Percentiles rank a stretch among this genome's conserved stretches.
Conservation (phyloP, 2,113 vertebrate species). For the Burhinus oedicnemus region DNA sequence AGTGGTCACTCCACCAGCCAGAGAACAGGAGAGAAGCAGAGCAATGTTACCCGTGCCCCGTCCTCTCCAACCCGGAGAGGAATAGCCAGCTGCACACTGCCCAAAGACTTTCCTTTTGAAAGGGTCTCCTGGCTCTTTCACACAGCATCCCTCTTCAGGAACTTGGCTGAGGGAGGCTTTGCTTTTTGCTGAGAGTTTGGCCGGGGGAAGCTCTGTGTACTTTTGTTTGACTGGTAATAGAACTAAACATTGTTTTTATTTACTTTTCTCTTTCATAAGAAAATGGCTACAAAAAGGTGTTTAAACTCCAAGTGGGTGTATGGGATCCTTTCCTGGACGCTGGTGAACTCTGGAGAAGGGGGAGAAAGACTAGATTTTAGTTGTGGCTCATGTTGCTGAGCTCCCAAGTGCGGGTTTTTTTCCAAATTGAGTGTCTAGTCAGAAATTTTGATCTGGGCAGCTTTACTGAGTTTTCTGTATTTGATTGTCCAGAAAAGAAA, state of each 20-base stretch:
- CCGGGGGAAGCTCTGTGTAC: neutral
- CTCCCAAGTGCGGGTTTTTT: neutral
- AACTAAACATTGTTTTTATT: constrained; percentile 49
- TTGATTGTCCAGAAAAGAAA: neutral
- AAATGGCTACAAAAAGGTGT: constrained; percentile 46
- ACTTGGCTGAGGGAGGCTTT: constrained; percentile 10
- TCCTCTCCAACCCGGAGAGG: neutral
- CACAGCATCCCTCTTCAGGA: constrained; percentile 13
- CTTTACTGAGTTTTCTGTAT: neutral
- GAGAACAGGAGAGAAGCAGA: neutral
- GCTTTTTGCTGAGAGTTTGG: constrained; percentile 26
- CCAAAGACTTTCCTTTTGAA: constrained; percentile 37
- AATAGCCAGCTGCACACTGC: neutral
- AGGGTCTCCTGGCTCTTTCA: constrained; percentile 29
- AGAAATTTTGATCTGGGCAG: neutral
- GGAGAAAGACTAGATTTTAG: neutral
- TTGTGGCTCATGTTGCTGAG: constrained; percentile 4
- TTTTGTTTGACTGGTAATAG: constrained; percentile 30
- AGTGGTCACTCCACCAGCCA: neutral
- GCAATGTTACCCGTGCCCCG: neutral
- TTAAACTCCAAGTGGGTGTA: constrained; percentile 7
- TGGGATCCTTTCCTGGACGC: constrained; percentile 1
- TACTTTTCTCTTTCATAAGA: constrained; percentile 50
- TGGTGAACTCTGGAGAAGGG: neutral
- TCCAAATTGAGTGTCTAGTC: neutral